Base-by-base conservation (phyloP, 2,113 vertebrate genomes). In the Struthidea cinerea region DNA sequence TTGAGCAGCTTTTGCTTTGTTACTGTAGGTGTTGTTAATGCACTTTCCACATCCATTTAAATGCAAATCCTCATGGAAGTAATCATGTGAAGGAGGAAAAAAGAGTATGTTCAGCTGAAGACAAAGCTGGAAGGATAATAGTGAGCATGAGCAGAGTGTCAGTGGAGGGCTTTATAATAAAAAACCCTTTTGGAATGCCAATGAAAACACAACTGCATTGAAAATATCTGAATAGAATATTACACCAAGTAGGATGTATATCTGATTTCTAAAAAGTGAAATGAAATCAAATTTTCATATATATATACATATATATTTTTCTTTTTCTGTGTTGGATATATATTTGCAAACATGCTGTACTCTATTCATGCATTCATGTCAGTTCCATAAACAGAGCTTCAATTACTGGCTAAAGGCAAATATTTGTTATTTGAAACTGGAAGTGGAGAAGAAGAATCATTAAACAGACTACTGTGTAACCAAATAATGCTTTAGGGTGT, bases 31-130 rank as follows among this genome's bases (percentile, higher is more conserved):
- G 97, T 94, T 97, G 93, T 97, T 97, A 98, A 97, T 97, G 93
- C 80, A 97, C 90, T 94, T 97, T 97, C 87, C 75, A 64, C 75
- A 97, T 77, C 96, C 87, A 98, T 98, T 98, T 98, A 98, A 98
- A 98, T 98, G 97, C 96, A 98, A 98, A 98, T 98, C 77, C 73
- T 96, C 94, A 95, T 97, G 95, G 94, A 98, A 98, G 98, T 97
- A 97, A 95, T 97, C 93, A 95, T 94, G 95, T 93, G 85, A 94
- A 96, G 71, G 79, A 95, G 39, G 18, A n/a, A 89, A 87, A 78
- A 87, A 30, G 67, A 94, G 80, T 91, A 82, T 94, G 70, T 95
- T 97, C 90, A 95, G 91, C 82, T 86, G 94, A 96, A 97, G 97
- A 98, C 97, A 98, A 98, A 97, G 91, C 95, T 91, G 37, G 56